Evolutionary conservation across 2,797 vertebrate species (phyloP).

Genomic region (Carduelis carduelis): DNA sequence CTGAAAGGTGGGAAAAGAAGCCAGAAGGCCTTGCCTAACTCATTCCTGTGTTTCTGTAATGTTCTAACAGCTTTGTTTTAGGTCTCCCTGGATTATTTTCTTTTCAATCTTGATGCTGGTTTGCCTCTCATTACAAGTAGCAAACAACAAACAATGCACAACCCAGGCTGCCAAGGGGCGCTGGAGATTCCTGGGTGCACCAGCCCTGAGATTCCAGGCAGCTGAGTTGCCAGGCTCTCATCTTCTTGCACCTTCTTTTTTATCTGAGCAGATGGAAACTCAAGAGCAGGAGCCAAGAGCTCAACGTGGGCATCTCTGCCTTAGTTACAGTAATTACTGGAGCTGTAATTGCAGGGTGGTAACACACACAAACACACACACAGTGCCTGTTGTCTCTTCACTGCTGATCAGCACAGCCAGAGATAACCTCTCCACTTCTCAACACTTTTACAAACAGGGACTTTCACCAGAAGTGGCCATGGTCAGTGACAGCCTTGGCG

Average conservation of each 20-base stretch:
- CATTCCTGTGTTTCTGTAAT: neutral
- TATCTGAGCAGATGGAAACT: constrained; percentile 70
- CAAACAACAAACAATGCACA: neutral
- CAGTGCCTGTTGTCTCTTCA: neutral
- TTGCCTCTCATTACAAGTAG: neutral
- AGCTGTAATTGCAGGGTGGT: constrained; percentile 30
- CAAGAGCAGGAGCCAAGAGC: constrained; percentile 58
- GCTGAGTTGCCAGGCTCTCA: neutral
- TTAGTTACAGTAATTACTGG: constrained; percentile 43
- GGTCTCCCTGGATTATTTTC: neutral
- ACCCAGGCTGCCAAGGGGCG: neutral
- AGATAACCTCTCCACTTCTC: neutral
- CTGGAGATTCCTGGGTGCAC: neutral
- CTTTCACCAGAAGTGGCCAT: neutral
- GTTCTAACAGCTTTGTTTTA: neutral
- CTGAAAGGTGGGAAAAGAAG: neutral
- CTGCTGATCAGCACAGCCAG: neutral
- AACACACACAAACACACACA: neutral
- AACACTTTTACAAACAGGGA: neutral
- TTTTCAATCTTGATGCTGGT: neutral
- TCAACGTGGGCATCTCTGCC: constrained; percentile 46
- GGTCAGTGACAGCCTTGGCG: neutral
- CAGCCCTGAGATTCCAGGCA: neutral
- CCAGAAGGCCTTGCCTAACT: neutral
- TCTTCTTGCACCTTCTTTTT: constrained; percentile 42